Conservation (phyloP, 2,888 invertebrate species). For the Ophion ventricosus region DNA sequence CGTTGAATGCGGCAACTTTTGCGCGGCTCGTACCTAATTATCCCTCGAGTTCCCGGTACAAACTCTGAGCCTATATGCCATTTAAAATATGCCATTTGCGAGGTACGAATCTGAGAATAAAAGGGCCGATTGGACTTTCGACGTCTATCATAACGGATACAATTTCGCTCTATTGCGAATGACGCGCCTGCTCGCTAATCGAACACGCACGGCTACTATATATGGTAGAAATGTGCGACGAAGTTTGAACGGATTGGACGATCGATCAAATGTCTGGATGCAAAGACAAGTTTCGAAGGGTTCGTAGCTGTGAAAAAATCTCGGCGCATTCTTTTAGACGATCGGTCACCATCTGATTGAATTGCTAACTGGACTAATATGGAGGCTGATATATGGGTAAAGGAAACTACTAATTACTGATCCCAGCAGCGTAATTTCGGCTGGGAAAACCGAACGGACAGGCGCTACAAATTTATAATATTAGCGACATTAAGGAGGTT, state of each 20-base stretch:
- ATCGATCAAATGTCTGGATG: conserved; percentile 55
- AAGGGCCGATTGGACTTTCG: conserved; percentile 24
- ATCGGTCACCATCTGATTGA: conserved; percentile 36
- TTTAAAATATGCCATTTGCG: conserved; percentile 33
- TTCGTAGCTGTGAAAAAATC: conserved; percentile 46
- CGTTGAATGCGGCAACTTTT: no score
- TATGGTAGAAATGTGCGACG: conserved; percentile 6
- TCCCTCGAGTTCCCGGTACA: no score
- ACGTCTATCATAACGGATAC: conserved; percentile 32
- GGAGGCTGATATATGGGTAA: no score
- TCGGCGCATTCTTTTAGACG: conserved; percentile 19
- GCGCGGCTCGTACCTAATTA: no score
- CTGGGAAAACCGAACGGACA: no score
- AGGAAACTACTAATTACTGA: no score
- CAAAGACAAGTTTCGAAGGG: conserved; percentile 10
- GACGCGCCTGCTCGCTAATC: neutral
- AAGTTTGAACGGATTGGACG: conserved; percentile 19
- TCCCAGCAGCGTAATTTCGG: no score
- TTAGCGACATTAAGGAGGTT: no score
- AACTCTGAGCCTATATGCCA: neutral
- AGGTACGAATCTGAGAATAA: neutral
- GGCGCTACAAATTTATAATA: no score
- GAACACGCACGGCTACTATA: neutral
- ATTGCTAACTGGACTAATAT: no score
- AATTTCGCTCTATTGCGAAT: conserved; percentile 21